Evolutionary conservation across 2,113 vertebrate species (phyloP), one percentile per base, ranked within the genome.

Genomic region (Serinus canaria): DNA sequence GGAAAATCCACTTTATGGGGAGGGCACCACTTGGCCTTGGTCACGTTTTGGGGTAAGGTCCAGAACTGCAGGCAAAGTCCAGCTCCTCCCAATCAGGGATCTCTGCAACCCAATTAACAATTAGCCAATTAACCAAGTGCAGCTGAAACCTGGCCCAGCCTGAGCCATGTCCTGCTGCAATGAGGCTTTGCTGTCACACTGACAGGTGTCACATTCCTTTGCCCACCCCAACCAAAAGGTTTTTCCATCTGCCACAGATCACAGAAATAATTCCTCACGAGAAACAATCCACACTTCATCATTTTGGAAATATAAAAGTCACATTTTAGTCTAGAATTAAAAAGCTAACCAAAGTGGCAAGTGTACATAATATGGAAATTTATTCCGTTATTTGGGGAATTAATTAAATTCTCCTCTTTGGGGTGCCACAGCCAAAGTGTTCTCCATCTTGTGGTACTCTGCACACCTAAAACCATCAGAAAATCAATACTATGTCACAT

Each of bases 161-260:
- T 1, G 30, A 88, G 28, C 37, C 2, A 0, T 0, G 33, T 17
- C 31, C 20, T n/a, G 52, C 83, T 60, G 31, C 9, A n/a, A 7
- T 3, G 27, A 41, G 56, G 31, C 15, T 30, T 17, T 53, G 27
- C 5, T 67, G 73, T 39, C 90, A 60, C 49, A 22, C 56, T 33
- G 23, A 22, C 3, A 64, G 21, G 15, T 43, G 39, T 16, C 30
- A 64, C 39, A 33, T 2, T 25, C n/a, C 11, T 66, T 8, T 58
- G 30, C 39, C 33, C 31, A n/a, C 4, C 8, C 10, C 39, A 15
- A 5, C 53, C 19, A 4, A 7, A 47, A 47, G 28, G 11, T 33
- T 82, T 35, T 47, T 41, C 60, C 30, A 53, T 7, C 68, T 84
- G 86, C 22, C n/a, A 55, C 22, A 50, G 15, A 19, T 10, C 23